Base-by-base conservation (phyloP, 2,888 invertebrate genomes). In the Linnaemya tessellans region DNA sequence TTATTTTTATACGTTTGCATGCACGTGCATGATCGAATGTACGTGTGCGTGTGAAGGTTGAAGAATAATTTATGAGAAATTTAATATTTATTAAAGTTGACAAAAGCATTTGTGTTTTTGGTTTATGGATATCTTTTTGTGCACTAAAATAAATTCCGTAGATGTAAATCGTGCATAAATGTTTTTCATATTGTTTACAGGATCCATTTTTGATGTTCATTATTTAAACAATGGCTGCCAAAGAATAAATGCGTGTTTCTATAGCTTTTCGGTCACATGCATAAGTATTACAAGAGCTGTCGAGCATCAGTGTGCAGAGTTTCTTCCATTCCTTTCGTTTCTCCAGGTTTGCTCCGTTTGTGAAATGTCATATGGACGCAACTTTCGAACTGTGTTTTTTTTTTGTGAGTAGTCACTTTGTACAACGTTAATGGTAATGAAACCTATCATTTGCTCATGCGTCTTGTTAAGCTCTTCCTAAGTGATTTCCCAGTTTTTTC, bases 71-170 rank as follows among this genome's bases (percentile, higher is more conserved):
- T 79, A 84, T 81, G 81, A 64, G 64, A n/a, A 64, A 51, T 78
- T 81, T 74, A 74, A 80, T 77, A 80, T 84, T 77, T 84, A 80
- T 84, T 80, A 80, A 84, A 80, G 67, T 80, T 84, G 64, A 51
- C 38, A 70, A 70, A 75, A 80, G 46, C 58, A 54, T 10, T n/a
- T 30, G 30, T 22, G 41, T 43, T 41, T 10, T n/a, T 30, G 43
- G 20, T 49, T 35, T 51, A 30, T 75, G 54, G 65, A 65, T 43
- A 18, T 25, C 1, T 64, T 54, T 22, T 51, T 15, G 18, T 41
- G 25, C 35, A 38, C 35, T 11, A 13, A 35, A 30, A 7, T 10
- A 11, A 18, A 75, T 5, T 62, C 38, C 30, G 64, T 41, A 51
- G 35, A 38, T 30, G 2, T 30, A 2, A 30, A 2, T 30, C 30